These are phyloP conservation scores for Martes martes DNA, from an alignment of 2,113 vertebrate genomes.

Conservation along the genomic window DNA sequence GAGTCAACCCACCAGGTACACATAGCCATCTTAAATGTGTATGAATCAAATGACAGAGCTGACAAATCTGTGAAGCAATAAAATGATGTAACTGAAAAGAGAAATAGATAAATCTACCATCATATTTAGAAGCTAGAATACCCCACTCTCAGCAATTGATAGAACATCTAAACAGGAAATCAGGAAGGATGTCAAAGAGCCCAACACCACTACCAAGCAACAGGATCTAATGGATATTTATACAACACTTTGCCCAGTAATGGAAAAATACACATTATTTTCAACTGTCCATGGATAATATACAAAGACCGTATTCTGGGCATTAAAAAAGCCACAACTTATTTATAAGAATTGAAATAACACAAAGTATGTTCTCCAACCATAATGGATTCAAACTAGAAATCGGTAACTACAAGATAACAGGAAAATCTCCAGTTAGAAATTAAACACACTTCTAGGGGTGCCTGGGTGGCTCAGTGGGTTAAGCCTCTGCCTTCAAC, in stretches of 20 bases:
- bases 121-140: neutral
- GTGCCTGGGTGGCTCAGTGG: too few relatives aligned
- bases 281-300: neutral
- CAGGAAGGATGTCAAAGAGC: neutral
- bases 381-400: slow-evolving; percentile 18
- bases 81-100: neutral
- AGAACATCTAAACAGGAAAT: slow-evolving; percentile 21
- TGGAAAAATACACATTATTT: neutral
- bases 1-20: neutral
- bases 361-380: neutral
- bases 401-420: slow-evolving; percentile 14
- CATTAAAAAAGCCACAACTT: neutral
- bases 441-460: neutral
- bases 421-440: neutral
- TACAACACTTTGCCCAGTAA: neutral
- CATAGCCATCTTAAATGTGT: neutral
- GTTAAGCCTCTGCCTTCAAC: too few relatives aligned
- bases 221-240: neutral
- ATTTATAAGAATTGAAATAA: slow-evolving; percentile 36
- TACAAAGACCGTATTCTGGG: neutral
- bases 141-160: neutral
- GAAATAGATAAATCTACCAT: slow-evolving; percentile 25
- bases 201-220: neutral
- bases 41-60: neutral
- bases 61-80: slow-evolving; percentile 11